These are phyloP conservation scores for Trichonephila clavipes DNA, from an alignment of 1,140 invertebrate genomes.

Conservation along the genomic window DNA sequence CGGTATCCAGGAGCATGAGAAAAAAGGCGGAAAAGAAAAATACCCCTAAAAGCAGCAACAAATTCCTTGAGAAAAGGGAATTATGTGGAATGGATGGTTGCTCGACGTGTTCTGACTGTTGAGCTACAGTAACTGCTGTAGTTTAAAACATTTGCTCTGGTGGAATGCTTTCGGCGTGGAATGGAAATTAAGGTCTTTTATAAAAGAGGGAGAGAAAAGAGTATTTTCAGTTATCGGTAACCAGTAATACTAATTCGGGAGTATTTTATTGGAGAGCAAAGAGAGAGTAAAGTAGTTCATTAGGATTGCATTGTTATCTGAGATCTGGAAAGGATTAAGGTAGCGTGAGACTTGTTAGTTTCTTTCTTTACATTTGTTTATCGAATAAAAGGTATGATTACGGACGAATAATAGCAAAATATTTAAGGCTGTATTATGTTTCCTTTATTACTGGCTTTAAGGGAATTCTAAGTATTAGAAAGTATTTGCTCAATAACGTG, in stretches of 20 bases:
- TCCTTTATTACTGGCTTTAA: too few species aligned
- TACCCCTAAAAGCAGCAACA: constrained; percentile 33
- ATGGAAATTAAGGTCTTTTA: constrained; percentile 36
- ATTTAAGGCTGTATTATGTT: too few species aligned
- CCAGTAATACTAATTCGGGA: constrained; percentile 11
- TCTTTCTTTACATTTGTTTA: too few species aligned
- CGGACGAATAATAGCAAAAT: too few species aligned
- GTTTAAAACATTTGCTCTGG: constrained; percentile 53
- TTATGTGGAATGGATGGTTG: constrained; percentile 62
- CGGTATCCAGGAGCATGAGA: not conserved
- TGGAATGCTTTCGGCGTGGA: not conserved
- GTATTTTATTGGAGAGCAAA: not conserved
- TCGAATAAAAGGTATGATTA: too few species aligned
- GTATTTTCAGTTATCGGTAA: constrained; percentile 10
- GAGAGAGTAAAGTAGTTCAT: not conserved
- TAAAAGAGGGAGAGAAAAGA: not conserved
- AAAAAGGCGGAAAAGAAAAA: constrained; percentile 19
- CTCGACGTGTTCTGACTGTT: constrained; percentile 53
- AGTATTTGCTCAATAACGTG: too few species aligned
- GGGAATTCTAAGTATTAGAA: too few species aligned
- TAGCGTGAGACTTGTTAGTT: too few species aligned
- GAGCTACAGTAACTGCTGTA: constrained; percentile 32
- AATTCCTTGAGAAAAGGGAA: constrained; percentile 61
- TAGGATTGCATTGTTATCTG: not conserved
- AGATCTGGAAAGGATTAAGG: not conserved